phyloP scores from a whole-genome alignment of 2,113 vertebrate genomes.

The Scomber colias region DNA sequence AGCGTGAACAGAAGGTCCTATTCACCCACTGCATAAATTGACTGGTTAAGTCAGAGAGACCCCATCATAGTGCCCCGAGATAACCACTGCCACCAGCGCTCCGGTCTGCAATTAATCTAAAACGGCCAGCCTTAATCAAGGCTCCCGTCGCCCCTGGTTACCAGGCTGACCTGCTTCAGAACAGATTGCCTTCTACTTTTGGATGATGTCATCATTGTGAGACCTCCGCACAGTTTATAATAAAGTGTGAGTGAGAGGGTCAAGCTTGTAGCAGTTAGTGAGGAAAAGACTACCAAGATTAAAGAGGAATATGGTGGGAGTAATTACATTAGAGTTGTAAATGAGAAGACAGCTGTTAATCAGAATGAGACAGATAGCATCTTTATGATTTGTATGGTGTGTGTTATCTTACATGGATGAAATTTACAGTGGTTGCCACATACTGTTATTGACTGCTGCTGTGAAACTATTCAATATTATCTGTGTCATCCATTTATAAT shows the following conservation, averaged over 20 bases:
- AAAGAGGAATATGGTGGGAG: conserved; percentile 17
- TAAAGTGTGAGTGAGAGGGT: conserved; percentile 54
- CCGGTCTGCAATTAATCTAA: conserved; percentile 67
- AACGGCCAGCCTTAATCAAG: conserved; percentile 64
- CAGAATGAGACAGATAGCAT: neutral
- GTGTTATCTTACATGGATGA: neutral
- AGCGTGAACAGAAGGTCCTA: conserved; percentile 30
- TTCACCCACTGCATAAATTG: conserved; percentile 55
- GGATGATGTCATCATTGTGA: conserved; percentile 63
- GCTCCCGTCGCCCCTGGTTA: conserved; percentile 57
- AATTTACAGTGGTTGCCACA: neutral
- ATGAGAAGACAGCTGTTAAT: conserved; percentile 4
- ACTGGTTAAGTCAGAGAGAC: conserved; percentile 31
- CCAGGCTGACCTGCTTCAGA: conserved; percentile 57
- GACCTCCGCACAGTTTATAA: conserved; percentile 50
- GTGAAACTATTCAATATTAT: too few relatives aligned
- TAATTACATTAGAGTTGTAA: conserved; percentile 23
- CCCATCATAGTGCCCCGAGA: conserved; percentile 36
- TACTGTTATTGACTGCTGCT: too few relatives aligned
- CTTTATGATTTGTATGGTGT: neutral
- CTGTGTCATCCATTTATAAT: too few relatives aligned
- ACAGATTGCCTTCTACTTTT: conserved; percentile 49
- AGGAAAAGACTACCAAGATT: conserved; percentile 39
- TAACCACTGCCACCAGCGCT: conserved; percentile 41
- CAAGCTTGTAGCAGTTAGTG: conserved; percentile 36